phyloP scores from a whole-genome alignment of 2,888 invertebrate genomes.

The Hyppa rectilinea region DNA sequence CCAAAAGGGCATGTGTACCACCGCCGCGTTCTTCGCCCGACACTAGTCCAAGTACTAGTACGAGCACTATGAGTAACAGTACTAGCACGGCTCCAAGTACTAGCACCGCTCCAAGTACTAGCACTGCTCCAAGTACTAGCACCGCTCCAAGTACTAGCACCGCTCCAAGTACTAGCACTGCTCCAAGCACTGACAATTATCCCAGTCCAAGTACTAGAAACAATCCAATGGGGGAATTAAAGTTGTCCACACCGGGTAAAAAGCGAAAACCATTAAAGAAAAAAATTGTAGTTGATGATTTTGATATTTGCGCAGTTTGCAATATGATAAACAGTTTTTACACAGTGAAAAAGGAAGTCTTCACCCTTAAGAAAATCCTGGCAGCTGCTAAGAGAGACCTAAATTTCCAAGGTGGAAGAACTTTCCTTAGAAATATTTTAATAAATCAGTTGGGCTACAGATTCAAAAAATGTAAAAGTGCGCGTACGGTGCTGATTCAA shows the following conservation, averaged over 20 bases:
- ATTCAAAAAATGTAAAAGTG: conserved; percentile 18
- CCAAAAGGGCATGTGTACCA: too few species aligned
- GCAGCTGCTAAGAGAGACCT: not conserved
- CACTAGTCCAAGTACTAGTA: too few species aligned
- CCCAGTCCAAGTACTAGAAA: too few species aligned
- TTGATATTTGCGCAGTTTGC: not conserved
- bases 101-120: too few species aligned
- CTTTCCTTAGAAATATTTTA: conserved; percentile 2
- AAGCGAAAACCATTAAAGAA: not conserved
- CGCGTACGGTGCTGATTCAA: conserved; percentile 46
- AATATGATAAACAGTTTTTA: not conserved
- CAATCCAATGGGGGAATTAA: too few species aligned
- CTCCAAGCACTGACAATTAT: too few species aligned
- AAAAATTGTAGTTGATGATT: not conserved
- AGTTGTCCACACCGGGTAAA: not conserved
- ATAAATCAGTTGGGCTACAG: conserved; percentile 14
- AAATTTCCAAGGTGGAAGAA: conserved; percentile 11
- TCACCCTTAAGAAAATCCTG: not conserved
- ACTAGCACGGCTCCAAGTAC: too few species aligned
- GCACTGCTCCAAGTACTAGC: too few species aligned
- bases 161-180: too few species aligned
- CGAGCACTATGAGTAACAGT: too few species aligned
- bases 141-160: too few species aligned
- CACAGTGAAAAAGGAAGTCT: not conserved
- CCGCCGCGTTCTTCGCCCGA: too few species aligned